Conservation (phyloP, 2,797 vertebrate species). For the Tadarida brasiliensis region DNA sequence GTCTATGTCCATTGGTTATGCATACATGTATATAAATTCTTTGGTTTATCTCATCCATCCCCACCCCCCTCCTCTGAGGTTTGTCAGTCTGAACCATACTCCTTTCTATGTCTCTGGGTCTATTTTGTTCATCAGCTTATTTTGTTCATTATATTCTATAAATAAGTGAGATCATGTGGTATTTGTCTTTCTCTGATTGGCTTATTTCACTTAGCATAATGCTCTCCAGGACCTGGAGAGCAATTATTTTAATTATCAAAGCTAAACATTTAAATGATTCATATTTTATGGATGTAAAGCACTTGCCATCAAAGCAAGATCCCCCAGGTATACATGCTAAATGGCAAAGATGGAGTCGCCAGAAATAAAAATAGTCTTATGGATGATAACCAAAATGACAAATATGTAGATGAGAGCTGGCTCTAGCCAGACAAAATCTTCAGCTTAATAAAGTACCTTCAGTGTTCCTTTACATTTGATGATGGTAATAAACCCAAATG, state of each 20-base stretch:
- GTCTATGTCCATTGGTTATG: too few species aligned
- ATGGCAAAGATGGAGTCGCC: neutral
- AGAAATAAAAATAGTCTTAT: neutral
- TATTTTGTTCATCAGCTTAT: too few species aligned
- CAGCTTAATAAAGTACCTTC: neutral
- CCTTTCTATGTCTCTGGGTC: too few species aligned
- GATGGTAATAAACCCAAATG: neutral
- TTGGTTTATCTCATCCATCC: too few species aligned
- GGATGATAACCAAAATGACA: neutral
- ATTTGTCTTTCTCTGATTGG: too few species aligned
- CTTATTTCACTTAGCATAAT: too few species aligned
- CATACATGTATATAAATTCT: too few species aligned
- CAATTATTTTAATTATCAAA: constrained; percentile 39
- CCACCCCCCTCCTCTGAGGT: too few species aligned
- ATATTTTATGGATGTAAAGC: neutral
- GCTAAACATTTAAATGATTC: constrained; percentile 50
- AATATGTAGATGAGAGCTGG: neutral
- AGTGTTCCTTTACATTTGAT: rapidly evolving
- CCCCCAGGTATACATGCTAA: neutral
- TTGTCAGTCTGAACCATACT: too few species aligned
- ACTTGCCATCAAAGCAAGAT: constrained; percentile 13
- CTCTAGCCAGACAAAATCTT: neutral
- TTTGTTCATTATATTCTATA: too few species aligned
- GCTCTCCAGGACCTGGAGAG: too few species aligned
- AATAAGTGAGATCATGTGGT: too few species aligned